Evolutionary conservation across 2,797 vertebrate genomes (phyloP), one percentile per base, ranked within the genome.

Genomic region (Micromesistius poutassou): DNA sequence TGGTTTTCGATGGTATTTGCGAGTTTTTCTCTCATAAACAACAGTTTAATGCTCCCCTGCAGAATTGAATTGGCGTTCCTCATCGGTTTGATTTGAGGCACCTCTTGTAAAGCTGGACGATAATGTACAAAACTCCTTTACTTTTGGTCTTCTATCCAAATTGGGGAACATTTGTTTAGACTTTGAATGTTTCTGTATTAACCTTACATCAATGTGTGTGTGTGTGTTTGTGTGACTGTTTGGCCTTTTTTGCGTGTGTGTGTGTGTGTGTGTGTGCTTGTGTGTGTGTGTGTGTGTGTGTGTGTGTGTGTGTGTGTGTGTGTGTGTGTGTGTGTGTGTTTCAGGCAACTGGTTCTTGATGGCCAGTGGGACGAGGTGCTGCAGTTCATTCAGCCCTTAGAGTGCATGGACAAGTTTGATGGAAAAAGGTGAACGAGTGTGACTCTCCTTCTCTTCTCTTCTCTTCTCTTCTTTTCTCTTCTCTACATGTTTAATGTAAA

Each of bases 391-490:
- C 98, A 99, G 84, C 98, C 98, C 80, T 91, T 99, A 76, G 98
- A 99, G 90, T 95, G 96, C 89, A 98, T 99, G 98, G 98, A 99
- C 84, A 99, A 99, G 91, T 99, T 99, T 91, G 97, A 99, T 92
- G 95, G 93, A 82, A 99, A 98, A 95, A 96, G 96, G 98, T 98
- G 86, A 84, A 84, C 36, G 2, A 74, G 28, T 71, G 2, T 71
- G 9, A 71, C 16, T 62, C 68, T 30, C n/a, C 28, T 16, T 30
- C 30, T 30, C 12, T 5, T n/a, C n/a, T n/a, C n/a, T n/a, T n/a
- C n/a, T n/a, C n/a, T n/a, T n/a, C n/a, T n/a, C n/a, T n/a, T n/a
- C n/a, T n/a, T n/a, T n/a, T n/a, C n/a, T n/a, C n/a, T n/a, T n/a
- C n/a, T n/a, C n/a, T n/a, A n/a, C n/a, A n/a, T n/a, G n/a, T n/a